Conservation (phyloP, 2,888 invertebrate species). For the Tenthredo notha region DNA sequence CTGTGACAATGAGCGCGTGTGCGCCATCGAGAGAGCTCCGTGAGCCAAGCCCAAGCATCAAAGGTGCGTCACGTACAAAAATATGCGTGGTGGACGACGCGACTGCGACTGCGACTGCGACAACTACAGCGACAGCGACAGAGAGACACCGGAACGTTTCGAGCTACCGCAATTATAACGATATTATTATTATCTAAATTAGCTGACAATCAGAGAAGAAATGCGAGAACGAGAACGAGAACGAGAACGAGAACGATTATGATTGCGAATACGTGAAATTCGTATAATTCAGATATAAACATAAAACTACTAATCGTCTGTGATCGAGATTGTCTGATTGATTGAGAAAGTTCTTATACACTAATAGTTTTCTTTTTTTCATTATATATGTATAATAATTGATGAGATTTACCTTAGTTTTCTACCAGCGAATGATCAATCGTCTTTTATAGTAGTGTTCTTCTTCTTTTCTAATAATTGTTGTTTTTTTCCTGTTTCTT, state of each 20-base stretch:
- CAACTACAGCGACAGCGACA: slow-evolving; percentile 46
- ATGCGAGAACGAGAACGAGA: background rate
- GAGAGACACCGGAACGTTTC: slow-evolving; percentile 37
- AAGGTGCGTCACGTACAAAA: slow-evolving; percentile 73
- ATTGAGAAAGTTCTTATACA: background rate
- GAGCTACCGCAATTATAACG: slow-evolving; percentile 20
- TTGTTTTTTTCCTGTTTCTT: background rate
- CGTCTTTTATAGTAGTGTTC: background rate
- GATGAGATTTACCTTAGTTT: background rate
- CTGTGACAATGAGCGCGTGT: slow-evolving; percentile 16
- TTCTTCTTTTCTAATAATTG: background rate
- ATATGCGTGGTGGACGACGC: slow-evolving; percentile 64
- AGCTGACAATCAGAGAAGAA: background rate
- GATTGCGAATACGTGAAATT: background rate
- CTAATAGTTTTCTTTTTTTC: too few relatives aligned
- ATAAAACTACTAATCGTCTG: background rate
- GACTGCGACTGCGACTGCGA: slow-evolving; percentile 58
- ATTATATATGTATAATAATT: too few relatives aligned
- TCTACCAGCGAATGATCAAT: background rate
- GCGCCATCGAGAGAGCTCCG: slow-evolving; percentile 29
- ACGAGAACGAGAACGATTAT: background rate
- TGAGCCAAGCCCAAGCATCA: slow-evolving; percentile 68
- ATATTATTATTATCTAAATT: background rate
- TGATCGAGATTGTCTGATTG: background rate
- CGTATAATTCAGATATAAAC: too few relatives aligned